These are phyloP conservation scores for Florisuga fusca DNA, from an alignment of 2,797 vertebrate genomes.

Conservation along the genomic window DNA sequence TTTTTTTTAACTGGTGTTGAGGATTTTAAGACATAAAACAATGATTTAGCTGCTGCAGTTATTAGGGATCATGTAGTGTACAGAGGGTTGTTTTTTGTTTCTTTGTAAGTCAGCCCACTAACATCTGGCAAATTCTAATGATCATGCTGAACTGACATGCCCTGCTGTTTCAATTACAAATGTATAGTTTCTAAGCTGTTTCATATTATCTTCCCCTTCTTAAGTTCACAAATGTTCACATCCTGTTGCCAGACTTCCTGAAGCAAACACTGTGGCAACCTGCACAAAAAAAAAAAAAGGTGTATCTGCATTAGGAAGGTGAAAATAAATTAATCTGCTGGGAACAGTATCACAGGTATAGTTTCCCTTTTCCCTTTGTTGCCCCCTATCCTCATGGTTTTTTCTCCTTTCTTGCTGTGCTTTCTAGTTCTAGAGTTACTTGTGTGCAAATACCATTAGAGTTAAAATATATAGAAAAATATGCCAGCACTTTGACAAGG, in stretches of 20 bases:
- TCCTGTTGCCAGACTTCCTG: background rate
- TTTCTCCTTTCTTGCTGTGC: background rate
- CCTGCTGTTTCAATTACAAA: background rate
- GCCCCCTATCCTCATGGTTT: background rate
- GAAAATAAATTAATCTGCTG: constrained; percentile 2
- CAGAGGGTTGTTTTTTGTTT: background rate
- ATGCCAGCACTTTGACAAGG: background rate
- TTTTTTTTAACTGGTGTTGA: background rate
- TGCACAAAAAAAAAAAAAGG: background rate
- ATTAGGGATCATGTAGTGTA: background rate
- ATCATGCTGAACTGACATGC: background rate
- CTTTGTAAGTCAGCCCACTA: background rate
- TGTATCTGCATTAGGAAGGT: background rate
- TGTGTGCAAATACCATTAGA: background rate
- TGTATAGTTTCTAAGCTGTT: background rate
- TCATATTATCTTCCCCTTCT: background rate
- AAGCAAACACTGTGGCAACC: background rate
- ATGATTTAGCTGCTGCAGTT: background rate
- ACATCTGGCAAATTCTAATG: background rate
- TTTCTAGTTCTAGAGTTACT: background rate
- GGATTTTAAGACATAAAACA: background rate
- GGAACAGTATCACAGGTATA: background rate
- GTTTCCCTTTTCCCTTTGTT: background rate
- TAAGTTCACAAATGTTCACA: background rate
- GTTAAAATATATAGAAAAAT: background rate